Evolutionary conservation across 2,888 invertebrate species (phyloP).

Genomic region (Drosophila affinis): DNA sequence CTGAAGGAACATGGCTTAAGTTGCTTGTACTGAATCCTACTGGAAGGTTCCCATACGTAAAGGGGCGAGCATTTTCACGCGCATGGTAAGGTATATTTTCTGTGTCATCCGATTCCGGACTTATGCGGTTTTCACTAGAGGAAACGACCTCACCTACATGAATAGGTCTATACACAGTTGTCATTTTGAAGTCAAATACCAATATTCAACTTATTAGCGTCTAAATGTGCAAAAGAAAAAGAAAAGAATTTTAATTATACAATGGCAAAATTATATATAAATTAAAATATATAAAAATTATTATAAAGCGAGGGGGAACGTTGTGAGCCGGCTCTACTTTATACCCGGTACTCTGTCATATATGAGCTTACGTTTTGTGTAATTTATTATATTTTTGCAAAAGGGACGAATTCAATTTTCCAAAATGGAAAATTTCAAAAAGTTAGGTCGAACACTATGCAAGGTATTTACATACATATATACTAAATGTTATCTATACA

Average conservation of each 20-base stretch:
- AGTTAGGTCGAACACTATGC: no score
- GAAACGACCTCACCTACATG: conserved; percentile 3
- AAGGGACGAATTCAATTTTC: no score
- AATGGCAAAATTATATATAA: no score
- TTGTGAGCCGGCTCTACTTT: no score
- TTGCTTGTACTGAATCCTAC: conserved; percentile 63
- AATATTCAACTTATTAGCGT: neutral
- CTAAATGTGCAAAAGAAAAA: neutral
- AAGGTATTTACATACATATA: no score
- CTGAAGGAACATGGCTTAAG: conserved; percentile 58
- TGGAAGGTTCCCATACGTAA: conserved; percentile 91
- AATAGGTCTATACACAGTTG: conserved; percentile 44
- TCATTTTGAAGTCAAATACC: conserved; percentile 35
- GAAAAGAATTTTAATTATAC: neutral
- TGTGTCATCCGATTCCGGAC: conserved; percentile 53
- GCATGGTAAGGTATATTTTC: conserved; percentile 93
- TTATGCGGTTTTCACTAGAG: conserved; percentile 9
- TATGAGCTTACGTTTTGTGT: no score
- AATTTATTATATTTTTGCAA: no score
- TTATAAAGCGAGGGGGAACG: no score
- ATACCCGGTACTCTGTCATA: no score
- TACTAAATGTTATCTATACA: no score
- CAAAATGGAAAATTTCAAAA: no score
- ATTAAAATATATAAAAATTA: no score
- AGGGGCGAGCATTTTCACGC: conserved; percentile 92